Conservation (phyloP, 2,888 invertebrate species). For the Siphlonurus alternatus region DNA sequence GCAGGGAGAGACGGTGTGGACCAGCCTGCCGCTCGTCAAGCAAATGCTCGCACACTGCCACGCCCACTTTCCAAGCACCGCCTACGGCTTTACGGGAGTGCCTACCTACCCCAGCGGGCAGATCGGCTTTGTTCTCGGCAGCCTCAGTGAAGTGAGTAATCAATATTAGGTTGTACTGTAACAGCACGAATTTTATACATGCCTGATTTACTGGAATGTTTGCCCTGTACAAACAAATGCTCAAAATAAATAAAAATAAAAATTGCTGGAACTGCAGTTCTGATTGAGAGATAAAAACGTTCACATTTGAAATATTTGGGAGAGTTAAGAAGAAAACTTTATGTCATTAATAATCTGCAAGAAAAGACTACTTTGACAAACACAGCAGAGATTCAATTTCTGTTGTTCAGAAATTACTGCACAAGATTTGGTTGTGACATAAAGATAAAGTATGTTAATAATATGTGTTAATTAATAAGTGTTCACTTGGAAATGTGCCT, state of each 20-base stretch:
- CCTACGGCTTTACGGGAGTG: conserved; percentile 68
- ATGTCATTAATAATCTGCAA: too few relatives aligned
- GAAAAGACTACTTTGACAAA: too few relatives aligned
- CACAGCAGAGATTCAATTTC: too few relatives aligned
- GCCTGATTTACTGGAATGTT: conserved; percentile 1
- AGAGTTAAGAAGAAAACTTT: too few relatives aligned
- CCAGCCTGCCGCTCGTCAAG: conserved; percentile 55
- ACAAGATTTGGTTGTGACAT: too few relatives aligned
- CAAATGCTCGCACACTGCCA: conserved; percentile 58
- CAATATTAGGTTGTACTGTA: neutral
- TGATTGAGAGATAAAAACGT: too few relatives aligned
- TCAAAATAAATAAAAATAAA: neutral
- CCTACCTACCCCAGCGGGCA: conserved; percentile 96
- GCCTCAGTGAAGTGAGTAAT: conserved; percentile 41
- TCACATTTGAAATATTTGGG: too few relatives aligned
- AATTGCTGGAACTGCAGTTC: neutral
- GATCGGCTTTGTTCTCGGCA: conserved; percentile 87
- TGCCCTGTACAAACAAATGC: neutral
- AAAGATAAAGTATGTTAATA: too few relatives aligned
- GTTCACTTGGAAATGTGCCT: too few relatives aligned
- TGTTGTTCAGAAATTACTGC: too few relatives aligned
- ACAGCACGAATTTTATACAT: conserved; percentile 7
- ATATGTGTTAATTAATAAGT: too few relatives aligned
- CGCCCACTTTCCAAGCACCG: conserved; percentile 57
- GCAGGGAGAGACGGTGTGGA: conserved; percentile 66